Evolutionary conservation across 2,797 vertebrate genomes (phyloP).

Genomic region (Remorina albescens): DNA sequence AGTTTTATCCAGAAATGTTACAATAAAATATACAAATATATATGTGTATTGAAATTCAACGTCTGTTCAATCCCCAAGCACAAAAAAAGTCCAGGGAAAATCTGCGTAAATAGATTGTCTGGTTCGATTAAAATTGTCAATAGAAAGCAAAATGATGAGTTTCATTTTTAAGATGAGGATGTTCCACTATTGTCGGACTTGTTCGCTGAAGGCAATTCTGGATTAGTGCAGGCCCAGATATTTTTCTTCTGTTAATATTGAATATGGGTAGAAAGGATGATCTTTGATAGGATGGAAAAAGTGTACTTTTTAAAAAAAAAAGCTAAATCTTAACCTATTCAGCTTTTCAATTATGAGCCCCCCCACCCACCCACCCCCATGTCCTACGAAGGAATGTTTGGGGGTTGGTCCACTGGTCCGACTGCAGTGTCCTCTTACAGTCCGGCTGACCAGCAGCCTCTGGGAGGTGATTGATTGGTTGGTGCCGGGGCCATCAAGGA

Average conservation of each 20-base stretch:
- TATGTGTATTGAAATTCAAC: neutral
- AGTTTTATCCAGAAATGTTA: no score
- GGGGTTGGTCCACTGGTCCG: slow-evolving; percentile 67
- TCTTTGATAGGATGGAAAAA: slow-evolving; percentile 5
- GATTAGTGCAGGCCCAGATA: neutral
- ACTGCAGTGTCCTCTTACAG: slow-evolving; percentile 93
- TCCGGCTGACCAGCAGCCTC: slow-evolving; percentile 88
- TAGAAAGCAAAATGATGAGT: neutral
- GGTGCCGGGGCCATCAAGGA: slow-evolving; percentile 93
- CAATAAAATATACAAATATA: no score
- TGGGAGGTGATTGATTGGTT: slow-evolving; percentile 98
- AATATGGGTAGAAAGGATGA: slow-evolving; percentile 1
- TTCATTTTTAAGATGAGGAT: neutral
- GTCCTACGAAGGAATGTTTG: slow-evolving; percentile 65
- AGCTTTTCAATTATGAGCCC: slow-evolving; percentile 29
- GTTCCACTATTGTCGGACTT: neutral
- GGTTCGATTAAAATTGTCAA: neutral
- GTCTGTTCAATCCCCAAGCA: neutral
- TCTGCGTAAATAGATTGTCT: neutral
- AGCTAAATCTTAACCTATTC: slow-evolving; percentile 18
- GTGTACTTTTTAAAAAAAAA: slow-evolving; percentile 1
- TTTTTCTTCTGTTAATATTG: neutral
- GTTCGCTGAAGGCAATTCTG: slow-evolving; percentile 2
- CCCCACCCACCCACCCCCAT: neutral
- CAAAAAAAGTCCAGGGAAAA: neutral